Evolutionary conservation across 2,797 vertebrate genomes (phyloP), one percentile per base, ranked within the genome.

Genomic region (Acanthurus lineatus): DNA sequence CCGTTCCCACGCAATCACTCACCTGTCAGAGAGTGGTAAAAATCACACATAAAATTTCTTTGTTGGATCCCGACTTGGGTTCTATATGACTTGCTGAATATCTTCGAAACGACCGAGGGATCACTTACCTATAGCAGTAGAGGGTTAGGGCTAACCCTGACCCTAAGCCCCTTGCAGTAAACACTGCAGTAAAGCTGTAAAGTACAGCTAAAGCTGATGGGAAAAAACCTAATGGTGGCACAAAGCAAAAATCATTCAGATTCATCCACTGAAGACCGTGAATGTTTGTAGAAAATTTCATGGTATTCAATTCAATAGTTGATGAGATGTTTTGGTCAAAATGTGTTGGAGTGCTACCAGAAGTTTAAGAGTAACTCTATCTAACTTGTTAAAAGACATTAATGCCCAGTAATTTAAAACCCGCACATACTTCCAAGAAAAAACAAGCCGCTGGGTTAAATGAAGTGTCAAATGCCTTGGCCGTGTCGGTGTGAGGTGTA

Each of bases 361-460:
- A 74, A 16, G 49, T 60, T 77, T 6, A 17, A 15, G 9, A 44
- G 86, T 79, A 86, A 90, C 78, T 51, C 68, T 47, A 89, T 75
- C 83, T 81, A 83, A 79, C 67, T 73, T 78, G 62, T 78, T 75
- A 75, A 82, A 80, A 84, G 77, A 70, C 59, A 68, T 22, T 64
- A 79, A 82, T 20, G 60, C 68, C 48, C 22, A 51, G 61, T 81
- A 59, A 81, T 84, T 42, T 73, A 22, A 76, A 81, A 61, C 67
- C 51, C 11, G 52, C 47, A 51, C 22, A 52, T 54, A 68, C 76
- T 79, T 78, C 85, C 56, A 12, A 74, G 86, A 84, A 78, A 83
- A 88, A 86, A 79, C 69, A 81, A 81, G 69, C 54, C 35, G 69
- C 25, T 49, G 56, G 40, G 45, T 84, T 56, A 80, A 81, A 83